phyloP scores from a whole-genome alignment of 30 jellyfish, hydroid and myxozoan species.

The Cassiopea andromeda region DNA sequence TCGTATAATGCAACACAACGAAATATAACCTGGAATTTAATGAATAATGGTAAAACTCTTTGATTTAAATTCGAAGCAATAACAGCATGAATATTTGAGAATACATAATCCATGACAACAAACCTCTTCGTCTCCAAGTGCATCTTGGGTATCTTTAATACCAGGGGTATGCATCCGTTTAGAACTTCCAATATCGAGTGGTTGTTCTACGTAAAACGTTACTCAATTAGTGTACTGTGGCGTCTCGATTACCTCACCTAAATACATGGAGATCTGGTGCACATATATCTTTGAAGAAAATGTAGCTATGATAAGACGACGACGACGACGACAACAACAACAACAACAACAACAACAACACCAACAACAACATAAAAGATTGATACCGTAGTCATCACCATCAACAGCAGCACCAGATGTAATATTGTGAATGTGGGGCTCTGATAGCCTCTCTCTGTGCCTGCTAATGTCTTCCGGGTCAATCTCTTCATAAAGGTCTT shows the following conservation, averaged over 20 bases:
- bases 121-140: not conserved
- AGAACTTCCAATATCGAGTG: not conserved
- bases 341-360: too few species aligned
- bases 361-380: not conserved
- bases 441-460: not conserved
- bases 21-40: constrained; percentile 16
- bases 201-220: not conserved
- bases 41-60: not conserved
- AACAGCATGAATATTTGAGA: not conserved
- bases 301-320: not conserved
- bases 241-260: not conserved
- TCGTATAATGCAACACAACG: constrained; percentile 52
- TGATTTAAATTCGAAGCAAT: not conserved
- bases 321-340: not conserved
- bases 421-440: not conserved
- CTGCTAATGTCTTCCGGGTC: constrained; percentile 39
- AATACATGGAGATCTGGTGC: not conserved
- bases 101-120: not conserved
- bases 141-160: not conserved
- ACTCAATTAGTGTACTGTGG: not conserved
- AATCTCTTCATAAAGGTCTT: constrained; percentile 45
- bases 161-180: not conserved
- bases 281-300: not conserved
- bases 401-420: constrained; percentile 10
- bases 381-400: constrained; percentile 26